phyloP scores from a whole-genome alignment of 2,797 vertebrate genomes.

The Pygocentrus nattereri region DNA sequence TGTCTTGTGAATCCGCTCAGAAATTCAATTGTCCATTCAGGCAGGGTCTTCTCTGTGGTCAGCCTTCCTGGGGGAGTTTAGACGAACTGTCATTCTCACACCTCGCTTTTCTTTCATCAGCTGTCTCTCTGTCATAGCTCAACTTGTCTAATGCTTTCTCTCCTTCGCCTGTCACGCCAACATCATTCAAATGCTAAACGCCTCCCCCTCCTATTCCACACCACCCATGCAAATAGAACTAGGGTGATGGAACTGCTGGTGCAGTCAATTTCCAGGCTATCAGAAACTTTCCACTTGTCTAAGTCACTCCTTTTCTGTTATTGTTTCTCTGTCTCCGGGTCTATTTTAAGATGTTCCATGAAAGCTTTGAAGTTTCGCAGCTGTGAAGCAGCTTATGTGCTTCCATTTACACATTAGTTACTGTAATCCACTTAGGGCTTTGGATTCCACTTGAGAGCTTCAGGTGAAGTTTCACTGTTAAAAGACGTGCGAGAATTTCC shows the following conservation, averaged over 20 bases:
- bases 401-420: slow-evolving; percentile 14
- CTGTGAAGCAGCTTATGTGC: slow-evolving; percentile 18
- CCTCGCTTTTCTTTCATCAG: slow-evolving; percentile 19
- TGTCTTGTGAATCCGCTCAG: slow-evolving; percentile 9
- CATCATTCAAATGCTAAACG: slow-evolving; percentile 48
- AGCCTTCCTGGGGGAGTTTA: slow-evolving; percentile 6
- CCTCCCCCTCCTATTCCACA: neutral
- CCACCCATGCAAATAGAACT: neutral
- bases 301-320: slow-evolving; percentile 25
- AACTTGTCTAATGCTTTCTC: slow-evolving; percentile 22
- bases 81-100: slow-evolving; percentile 21
- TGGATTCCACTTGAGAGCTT: slow-evolving; percentile 18
- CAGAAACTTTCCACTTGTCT: slow-evolving; percentile 31
- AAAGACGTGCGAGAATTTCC: slow-evolving; percentile 12
- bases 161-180: slow-evolving; percentile 30
- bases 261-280: slow-evolving; percentile 19
- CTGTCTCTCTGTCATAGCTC: slow-evolving; percentile 37
- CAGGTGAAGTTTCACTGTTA: slow-evolving; percentile 32
- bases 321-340: slow-evolving; percentile 21
- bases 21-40: slow-evolving; percentile 23
- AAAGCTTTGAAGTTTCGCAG: slow-evolving; percentile 38
- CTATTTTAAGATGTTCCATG: slow-evolving; percentile 14
- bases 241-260: slow-evolving; percentile 16
- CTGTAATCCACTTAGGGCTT: slow-evolving; percentile 45
- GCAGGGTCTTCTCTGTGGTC: slow-evolving; percentile 9